A percentile compares a stretch with the other conserved stretches of the same genome.
Evolutionary conservation across 2,797 vertebrate genomes (phyloP).

Genomic region (Artibeus jamaicensis): DNA sequence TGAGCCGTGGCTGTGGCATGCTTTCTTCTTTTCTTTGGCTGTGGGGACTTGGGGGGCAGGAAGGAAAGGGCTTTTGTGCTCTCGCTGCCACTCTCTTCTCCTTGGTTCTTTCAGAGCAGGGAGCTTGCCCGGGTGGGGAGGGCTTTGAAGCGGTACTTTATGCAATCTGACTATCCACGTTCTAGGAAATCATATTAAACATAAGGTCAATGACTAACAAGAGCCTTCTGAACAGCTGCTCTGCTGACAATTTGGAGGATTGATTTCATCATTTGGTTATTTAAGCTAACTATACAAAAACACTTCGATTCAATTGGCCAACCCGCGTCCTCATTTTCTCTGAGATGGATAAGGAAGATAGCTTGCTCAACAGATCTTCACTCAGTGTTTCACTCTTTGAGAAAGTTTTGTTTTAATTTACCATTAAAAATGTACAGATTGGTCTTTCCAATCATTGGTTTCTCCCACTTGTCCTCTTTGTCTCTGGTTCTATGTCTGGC

Average conservation of each 20-base stretch:
- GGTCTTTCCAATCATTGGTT: neutral
- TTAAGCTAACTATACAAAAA: conserved; percentile 68
- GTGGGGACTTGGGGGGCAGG: neutral
- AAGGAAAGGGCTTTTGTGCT: neutral
- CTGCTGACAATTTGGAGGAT: conserved; percentile 66
- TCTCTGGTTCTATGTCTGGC: neutral
- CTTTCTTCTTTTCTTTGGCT: neutral
- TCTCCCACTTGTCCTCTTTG: neutral
- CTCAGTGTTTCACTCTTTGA: neutral
- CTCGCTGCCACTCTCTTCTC: neutral
- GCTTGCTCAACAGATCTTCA: neutral
- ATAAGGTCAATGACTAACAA: conserved; percentile 68
- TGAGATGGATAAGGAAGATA: conserved; percentile 6
- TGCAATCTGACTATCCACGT: conserved; percentile 1
- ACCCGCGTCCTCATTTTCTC: conserved; percentile 5
- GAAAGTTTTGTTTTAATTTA: conserved; percentile 19
- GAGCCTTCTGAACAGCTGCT: conserved; percentile 72
- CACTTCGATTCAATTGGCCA: conserved; percentile 51
- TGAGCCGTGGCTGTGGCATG: neutral
- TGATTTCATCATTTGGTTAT: conserved; percentile 65
- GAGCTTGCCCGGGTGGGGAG: neutral
- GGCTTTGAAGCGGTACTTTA: neutral
- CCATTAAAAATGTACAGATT: neutral
- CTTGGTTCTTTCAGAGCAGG: neutral
- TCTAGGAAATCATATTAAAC: conserved; percentile 66